These are phyloP conservation scores for Synergus japonicus DNA, from an alignment of 2,888 invertebrate genomes.

Conservation along the genomic window DNA sequence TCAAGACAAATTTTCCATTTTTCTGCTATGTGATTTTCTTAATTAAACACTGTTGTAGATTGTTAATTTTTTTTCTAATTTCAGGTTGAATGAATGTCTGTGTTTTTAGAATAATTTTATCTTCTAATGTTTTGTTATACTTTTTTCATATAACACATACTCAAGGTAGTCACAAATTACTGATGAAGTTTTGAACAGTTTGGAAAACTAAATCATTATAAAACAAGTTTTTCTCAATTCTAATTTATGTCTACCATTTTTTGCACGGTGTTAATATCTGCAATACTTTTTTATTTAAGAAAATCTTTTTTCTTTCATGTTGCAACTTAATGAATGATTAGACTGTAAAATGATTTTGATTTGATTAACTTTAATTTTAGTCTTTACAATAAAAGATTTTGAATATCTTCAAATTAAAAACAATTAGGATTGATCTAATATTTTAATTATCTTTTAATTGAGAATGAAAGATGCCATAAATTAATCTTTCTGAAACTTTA, in stretches of 20 bases:
- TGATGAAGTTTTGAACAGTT: neutral
- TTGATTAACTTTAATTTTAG: neutral
- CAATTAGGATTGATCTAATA: neutral
- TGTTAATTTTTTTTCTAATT: neutral
- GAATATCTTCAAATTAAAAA: neutral
- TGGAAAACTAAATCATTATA: neutral
- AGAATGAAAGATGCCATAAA: neutral
- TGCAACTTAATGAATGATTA: neutral
- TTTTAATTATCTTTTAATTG: neutral
- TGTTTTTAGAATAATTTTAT: neutral
- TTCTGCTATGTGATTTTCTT: neutral
- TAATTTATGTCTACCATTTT: neutral
- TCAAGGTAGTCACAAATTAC: neutral
- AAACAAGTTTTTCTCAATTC: neutral
- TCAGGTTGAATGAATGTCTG: neutral
- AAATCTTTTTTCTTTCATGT: neutral
- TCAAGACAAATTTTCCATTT: neutral
- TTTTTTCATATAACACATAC: neutral
- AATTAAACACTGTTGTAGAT: neutral
- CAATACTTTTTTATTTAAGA: neutral
- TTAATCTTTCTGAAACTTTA: no score
- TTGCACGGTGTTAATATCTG: neutral
- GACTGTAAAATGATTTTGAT: neutral
- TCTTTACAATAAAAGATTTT: neutral
- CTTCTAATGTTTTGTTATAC: neutral